Evolutionary conservation across 2,888 invertebrate genomes (phyloP), one percentile per base, ranked within the genome.

Genomic region (Tetragonula carbonaria): DNA sequence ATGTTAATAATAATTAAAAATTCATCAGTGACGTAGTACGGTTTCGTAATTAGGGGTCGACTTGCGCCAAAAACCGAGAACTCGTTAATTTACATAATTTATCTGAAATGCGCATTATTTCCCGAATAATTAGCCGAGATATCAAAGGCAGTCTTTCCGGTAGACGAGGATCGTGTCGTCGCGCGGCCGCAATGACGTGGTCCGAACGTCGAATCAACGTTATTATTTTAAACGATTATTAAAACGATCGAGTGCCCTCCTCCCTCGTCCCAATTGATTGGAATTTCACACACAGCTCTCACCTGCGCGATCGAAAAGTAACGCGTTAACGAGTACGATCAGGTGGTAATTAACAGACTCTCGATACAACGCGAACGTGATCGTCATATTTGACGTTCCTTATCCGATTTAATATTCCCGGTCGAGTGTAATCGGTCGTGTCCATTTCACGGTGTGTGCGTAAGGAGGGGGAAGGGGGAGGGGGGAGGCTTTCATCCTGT

Each of bases 181-280:
- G 13, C 4, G 16, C 23, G 18, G 28, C 65, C 74, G 66, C 66
- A 67, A 51, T 51, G 51, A 74, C 51, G 38, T 73, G 45, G 33
- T 4, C 8, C 23, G 23, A 38, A 38, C 38, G 45, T 50, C 74
- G 68, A 62, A 80, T 82, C 70, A 82, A 82, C n/a, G 68, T 65
- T 51, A 74, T 80, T 74, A 80, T 80, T 80, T 74, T 55, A 50
- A 70, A 70, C 68, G 81, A 74, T 74, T 80, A 80, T 74, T 80
- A 82, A 80, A 82, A 82, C 70, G 50, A 82, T 70, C 68, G 68
- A 51, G 57, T 28, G 18, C 16, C 23, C 23, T n/a, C 53, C 68
- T 16, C 23, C 13, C 23, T 23, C 23, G 55, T 74, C n/a, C 21
- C 68, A 70, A 82, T 74, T 74, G 57, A 82, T 82, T 68, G 82